Evolutionary conservation across 1,140 invertebrate genomes (phyloP), one percentile per base, ranked within the genome.

Genomic region (Melipona quadrifasciata): DNA sequence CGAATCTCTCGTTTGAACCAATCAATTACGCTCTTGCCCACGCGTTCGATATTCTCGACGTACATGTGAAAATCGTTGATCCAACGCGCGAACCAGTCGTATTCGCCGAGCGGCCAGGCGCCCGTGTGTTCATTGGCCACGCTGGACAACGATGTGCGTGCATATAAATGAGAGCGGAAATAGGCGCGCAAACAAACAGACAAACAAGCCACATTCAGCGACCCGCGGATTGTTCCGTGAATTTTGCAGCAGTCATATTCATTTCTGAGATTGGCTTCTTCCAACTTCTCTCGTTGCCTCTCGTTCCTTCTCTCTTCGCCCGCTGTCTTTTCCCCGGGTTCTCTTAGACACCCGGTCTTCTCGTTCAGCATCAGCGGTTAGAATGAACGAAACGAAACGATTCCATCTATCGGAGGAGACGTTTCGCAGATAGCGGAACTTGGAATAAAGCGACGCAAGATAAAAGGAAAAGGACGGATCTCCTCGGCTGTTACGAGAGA

Each of bases 161-260:
- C 91, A 93, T 93, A 93, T 91, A 93, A 90, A 93, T 89, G 92
- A 91, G 92, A 87, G 77, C 90, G 89, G 90, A 90, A 93, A 90
- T 89, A 91, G 90, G 88, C 89, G 85, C 86, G 88, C 92, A 93
- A 93, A 93, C 93, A 93, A 92, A 93, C 92, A 92, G 90, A 92
- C 91, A 93, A 89, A 70, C 87, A 86, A 88, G 82, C 78, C 80
- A 80, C 89, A 92, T 91, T 92, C 91, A 91, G 77, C 86, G 82
- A 84, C 67, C 77, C 89, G 89, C 85, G 90, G 82, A 92, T 91
- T 89, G 87, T 90, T 87, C 87, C 82, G 87, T 93, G 91, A 93
- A 93, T 93, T 93, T 93, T 93, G 89, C 91, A 93, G 84, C 80
- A 92, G 90, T 88, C 90, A 93, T 92, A 93, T 93, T 93, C 92